Evolutionary conservation across 2,113 vertebrate species (phyloP), one percentile per base, ranked within the genome.

Genomic region (Clupea harengus): DNA sequence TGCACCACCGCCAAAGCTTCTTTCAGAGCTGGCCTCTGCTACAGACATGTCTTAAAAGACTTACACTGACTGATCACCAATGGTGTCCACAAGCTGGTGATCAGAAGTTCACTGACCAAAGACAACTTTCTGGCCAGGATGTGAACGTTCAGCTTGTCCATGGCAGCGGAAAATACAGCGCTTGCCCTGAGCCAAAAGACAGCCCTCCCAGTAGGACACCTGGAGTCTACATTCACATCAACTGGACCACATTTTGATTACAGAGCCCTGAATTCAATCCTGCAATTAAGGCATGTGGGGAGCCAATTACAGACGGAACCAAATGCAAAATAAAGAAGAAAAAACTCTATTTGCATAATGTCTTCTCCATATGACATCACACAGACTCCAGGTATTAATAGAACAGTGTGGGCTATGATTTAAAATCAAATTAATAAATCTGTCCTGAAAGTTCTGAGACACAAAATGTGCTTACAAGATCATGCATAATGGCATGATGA

Each of bases 241-340:
- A 50, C 75, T 28, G 20, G 75, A 81, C 52, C 85, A 82, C 64
- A 87, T 88, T 81, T 83, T 45, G 82, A 81, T 86, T 64, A 60
- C 44, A 82, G 47, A 44, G 75, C 83, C 81, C 50, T n/a, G 25
- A 82, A 87, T 81, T 28, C 32, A 84, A 50, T 85, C 78, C 44
- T 84, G 60, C 85, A 87, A 84, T 87, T 82, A 82, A 85, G 45
- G 45, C 45, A 60, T 60, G 82, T 72, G 54, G 50, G 67, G 84
- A 39, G 80, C 84, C 85, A 88, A 90, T 88, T 88, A 89, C 72
- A 54, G 32, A 64, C 49, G 39, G 64, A 57, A 52, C 60, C 72
- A 83, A 67, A 81, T 84, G 60, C 44, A 83, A 78, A 67, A 67
- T 67, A 67, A 47, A 47, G 13, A 13, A 6, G 4, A 39, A 78